Evolutionary conservation across 2,113 vertebrate genomes (phyloP), one percentile per base, ranked within the genome.

Genomic region (Syrrhaptes paradoxus): DNA sequence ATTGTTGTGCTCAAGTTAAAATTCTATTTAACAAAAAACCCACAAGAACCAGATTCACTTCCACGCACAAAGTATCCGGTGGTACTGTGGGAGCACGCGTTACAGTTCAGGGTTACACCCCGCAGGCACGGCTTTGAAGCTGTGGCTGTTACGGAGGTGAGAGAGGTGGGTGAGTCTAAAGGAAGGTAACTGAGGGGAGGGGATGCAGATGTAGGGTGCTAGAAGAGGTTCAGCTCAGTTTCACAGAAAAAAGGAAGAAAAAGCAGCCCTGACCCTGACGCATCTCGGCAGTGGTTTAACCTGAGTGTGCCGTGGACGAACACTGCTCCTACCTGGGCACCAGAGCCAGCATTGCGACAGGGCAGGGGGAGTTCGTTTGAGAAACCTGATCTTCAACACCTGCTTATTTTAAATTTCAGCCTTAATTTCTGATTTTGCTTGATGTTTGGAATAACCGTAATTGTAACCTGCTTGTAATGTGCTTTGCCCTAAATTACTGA

Each of bases 391-490:
- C 65, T 92, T 86, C 85, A 71, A 36, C 25, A 74, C 74, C n/a
- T 1, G 7, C 59, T 88, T 83, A 32, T 89, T 83, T 93, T 95
- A 89, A 13, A 90, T 96, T 96, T 95, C 92, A 96, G 87, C 95
- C 92, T 94, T 96, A 93, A 91, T 62, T 90, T 91, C 75, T 86
- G 75, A 49, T 90, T 95, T 97, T 71, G 91, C 91, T 96, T 89
- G 83, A 10, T 92, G 89, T 96, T 95, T 81, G 73, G 45, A 87
- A 90, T 93, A 97, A 81, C 88, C 32, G 34, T 93, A 78, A 61
- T 85, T 84, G 94, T 93, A 92, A 93, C 89, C 95, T 90, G 94
- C 95, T 97, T 89, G 86, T 90, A 84, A 91, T 52, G 92, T 90
- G 93, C 90, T 94, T 96, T 93, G 68, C 95, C 93, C 96, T 93